A percentile compares a stretch with the other conserved stretches of the same genome.
Conservation (phyloP, 1,140 invertebrate genomes). For the Melitaea cinxia region DNA sequence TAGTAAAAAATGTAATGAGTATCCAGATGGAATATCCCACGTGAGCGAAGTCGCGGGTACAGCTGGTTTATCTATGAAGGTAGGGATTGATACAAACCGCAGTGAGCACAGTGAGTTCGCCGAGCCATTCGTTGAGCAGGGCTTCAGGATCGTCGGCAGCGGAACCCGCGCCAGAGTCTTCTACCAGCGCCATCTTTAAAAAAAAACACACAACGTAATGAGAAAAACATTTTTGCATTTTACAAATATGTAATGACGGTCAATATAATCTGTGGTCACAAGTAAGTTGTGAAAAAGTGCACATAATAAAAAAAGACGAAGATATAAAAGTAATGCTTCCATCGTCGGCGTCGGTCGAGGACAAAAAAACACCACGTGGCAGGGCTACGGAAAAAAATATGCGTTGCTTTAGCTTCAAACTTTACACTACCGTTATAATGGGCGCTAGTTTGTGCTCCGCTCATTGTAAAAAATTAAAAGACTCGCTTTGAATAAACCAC, state of each 20-base stretch:
- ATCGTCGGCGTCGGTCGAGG: too few relatives aligned
- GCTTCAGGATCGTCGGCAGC: slow-evolving; percentile 81
- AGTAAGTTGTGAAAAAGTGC: neutral
- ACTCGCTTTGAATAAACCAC: slow-evolving; percentile 13
- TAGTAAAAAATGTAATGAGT: too few relatives aligned
- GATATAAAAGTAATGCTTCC: neutral
- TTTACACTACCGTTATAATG: slow-evolving; percentile 24
- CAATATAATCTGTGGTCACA: neutral
- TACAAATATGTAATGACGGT: neutral
- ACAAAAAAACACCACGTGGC: slow-evolving; percentile 14
- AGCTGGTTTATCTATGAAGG: too few relatives aligned
- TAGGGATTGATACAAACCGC: slow-evolving; percentile 70
- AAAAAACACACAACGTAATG: slow-evolving; percentile 10
- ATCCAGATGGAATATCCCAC: too few relatives aligned
- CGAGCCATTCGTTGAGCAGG: slow-evolving; percentile 83
- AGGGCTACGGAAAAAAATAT: neutral
- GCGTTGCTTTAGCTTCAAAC: slow-evolving; percentile 6
- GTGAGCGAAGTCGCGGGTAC: too few relatives aligned
- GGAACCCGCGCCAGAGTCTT: slow-evolving; percentile 60
- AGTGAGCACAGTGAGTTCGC: slow-evolving; percentile 82
- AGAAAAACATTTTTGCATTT: too few relatives aligned
- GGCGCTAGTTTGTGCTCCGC: neutral
- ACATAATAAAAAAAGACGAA: neutral
- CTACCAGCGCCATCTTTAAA: slow-evolving; percentile 71
- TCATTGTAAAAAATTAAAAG: slow-evolving; percentile 7